phyloP scores from a whole-genome alignment of 2,888 invertebrate genomes.

The Eupelmus urozonus region DNA sequence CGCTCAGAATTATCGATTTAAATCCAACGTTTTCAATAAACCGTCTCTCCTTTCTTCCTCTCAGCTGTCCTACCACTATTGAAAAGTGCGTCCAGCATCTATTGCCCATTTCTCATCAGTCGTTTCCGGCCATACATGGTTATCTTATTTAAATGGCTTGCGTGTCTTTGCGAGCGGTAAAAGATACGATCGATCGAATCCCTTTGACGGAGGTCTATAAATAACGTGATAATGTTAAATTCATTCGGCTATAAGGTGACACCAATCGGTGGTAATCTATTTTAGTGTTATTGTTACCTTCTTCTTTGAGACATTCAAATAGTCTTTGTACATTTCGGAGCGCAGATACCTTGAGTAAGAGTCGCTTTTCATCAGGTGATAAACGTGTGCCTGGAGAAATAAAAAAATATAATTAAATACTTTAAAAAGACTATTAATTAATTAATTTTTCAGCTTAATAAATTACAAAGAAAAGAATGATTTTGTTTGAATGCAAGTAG shows the following conservation, averaged over 20 bases:
- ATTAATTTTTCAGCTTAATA: constrained; percentile 8
- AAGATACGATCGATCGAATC: constrained; percentile 90
- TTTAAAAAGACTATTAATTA: background rate
- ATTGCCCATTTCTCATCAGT: too few relatives aligned
- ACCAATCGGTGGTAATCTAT: constrained; percentile 27
- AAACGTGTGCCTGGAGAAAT: constrained; percentile 96
- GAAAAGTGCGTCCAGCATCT: background rate
- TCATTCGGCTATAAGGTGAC: background rate
- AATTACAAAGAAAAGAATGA: too few relatives aligned
- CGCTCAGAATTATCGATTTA: constrained; percentile 4
- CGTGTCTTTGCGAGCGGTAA: constrained; percentile 85
- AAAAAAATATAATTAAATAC: background rate
- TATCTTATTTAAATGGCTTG: constrained; percentile 72
- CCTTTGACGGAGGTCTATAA: constrained; percentile 92
- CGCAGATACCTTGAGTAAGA: constrained; percentile 98
- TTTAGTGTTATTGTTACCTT: constrained; percentile 86
- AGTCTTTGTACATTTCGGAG: constrained; percentile 99
- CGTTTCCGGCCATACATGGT: background rate
- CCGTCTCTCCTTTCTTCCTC: background rate
- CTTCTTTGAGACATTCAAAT: constrained; percentile 95
- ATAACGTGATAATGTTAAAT: constrained; percentile 59
- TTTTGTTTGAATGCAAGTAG: too few relatives aligned
- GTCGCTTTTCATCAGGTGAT: constrained; percentile 99
- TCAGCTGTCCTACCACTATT: background rate
- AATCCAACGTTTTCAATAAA: constrained; percentile 4